phyloP scores from a whole-genome alignment of 2,113 vertebrate species.

The Acrocephalus arundinaceus region DNA sequence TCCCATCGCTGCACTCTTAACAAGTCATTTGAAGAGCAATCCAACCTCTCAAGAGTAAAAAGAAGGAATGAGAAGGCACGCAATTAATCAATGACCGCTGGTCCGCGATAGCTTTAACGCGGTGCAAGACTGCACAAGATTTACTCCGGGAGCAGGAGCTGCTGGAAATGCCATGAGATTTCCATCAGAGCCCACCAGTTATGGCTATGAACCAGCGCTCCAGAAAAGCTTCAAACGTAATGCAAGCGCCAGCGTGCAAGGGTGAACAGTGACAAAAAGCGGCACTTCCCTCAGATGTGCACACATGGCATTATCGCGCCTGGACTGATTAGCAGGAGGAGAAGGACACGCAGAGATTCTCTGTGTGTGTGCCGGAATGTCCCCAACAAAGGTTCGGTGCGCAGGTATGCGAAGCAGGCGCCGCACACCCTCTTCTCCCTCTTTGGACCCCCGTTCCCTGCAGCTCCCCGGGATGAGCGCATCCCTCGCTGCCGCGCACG shows the following conservation, averaged over 20 bases:
- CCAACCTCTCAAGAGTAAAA: background rate
- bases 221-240: background rate
- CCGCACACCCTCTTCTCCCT: accelerated
- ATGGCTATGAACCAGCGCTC: accelerated
- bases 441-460: accelerated
- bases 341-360: background rate
- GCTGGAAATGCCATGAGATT: background rate
- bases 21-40: background rate
- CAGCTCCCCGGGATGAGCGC: background rate
- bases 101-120: accelerated
- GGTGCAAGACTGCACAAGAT: background rate
- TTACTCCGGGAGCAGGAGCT: background rate
- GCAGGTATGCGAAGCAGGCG: background rate
- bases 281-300: background rate
- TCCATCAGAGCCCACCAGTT: background rate
- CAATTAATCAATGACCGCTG: background rate
- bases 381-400: background rate
- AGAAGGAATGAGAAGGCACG: background rate
- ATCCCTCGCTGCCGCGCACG: background rate
- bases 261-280: background rate
- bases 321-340: background rate
- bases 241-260: accelerated
- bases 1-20: background rate
- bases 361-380: background rate
- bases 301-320: background rate